Percentiles rank a stretch among this genome's conserved stretches.
Evolutionary conservation across 1,140 invertebrate genomes (phyloP).

Genomic region (Drosophila auraria): DNA sequence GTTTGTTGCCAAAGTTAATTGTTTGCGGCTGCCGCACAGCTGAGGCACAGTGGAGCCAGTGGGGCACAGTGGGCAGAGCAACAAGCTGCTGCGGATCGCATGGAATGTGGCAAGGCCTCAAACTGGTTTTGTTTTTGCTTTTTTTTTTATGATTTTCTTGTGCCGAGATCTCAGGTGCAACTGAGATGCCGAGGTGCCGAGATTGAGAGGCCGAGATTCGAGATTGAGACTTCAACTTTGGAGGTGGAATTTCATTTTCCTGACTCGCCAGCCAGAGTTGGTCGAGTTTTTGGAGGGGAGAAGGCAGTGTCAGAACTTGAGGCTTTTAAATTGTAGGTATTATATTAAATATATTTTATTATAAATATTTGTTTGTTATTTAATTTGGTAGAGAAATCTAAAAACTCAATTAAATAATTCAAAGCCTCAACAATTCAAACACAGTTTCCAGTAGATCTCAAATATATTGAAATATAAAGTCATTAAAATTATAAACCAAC

Average conservation of each 20-base stretch:
- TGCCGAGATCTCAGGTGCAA: conserved; percentile 36
- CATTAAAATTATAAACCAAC: too few relatives aligned
- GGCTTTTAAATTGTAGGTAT: too few relatives aligned
- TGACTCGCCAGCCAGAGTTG: conserved; percentile 11
- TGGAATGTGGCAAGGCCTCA: conserved; percentile 42
- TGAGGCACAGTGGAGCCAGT: conserved; percentile 61
- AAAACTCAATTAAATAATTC: too few relatives aligned
- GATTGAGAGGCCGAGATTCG: conserved; percentile 10
- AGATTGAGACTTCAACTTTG: conserved; percentile 43
- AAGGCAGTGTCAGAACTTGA: too few relatives aligned
- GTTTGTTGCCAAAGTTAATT: conserved; percentile 82
- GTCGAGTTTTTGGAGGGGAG: neutral
- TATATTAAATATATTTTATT: too few relatives aligned
- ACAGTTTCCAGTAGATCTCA: too few relatives aligned
- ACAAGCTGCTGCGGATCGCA: neutral
- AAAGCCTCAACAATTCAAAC: too few relatives aligned
- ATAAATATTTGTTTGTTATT: too few relatives aligned
- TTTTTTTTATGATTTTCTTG: conserved; percentile 2
- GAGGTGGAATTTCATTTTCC: conserved; percentile 23
- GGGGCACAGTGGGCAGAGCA: conserved; percentile 40
- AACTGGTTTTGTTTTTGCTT: conserved; percentile 35
- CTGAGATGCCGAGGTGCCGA: conserved; percentile 20
- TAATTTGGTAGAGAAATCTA: too few relatives aligned
- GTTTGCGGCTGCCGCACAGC: conserved; percentile 64
- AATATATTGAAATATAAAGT: too few relatives aligned